Percentiles rank a stretch among this genome's conserved stretches.
phyloP scores from a whole-genome alignment of 2,888 invertebrate species.

The Desoria tigrina region DNA sequence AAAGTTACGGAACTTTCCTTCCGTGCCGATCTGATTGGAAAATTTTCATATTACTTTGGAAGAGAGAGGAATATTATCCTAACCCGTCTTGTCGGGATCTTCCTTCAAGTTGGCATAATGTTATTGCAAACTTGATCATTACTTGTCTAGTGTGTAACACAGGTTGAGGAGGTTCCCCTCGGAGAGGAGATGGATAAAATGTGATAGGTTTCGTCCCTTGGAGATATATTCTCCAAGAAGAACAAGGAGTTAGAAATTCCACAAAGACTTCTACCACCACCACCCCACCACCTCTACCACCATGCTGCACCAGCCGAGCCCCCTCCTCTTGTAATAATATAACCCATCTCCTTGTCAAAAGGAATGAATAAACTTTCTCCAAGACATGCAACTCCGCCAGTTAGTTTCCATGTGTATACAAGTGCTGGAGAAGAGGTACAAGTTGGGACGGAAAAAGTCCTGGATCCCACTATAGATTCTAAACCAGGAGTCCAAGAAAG shows the following conservation, averaged over 20 bases:
- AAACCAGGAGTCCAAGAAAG: no score
- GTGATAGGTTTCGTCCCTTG: neutral
- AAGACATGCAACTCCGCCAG: conserved; percentile 1
- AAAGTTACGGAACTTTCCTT: no score
- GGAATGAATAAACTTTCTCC: conserved; percentile 12
- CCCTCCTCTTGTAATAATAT: neutral
- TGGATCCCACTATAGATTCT: no score
- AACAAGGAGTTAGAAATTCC: no score
- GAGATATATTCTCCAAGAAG: conserved; percentile 9
- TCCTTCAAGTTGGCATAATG: neutral
- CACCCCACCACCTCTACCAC: neutral
- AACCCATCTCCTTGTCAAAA: conserved; percentile 8
- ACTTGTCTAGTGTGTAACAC: no score
- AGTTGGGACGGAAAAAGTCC: no score
- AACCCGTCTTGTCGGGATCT: no score
- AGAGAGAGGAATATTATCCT: no score
- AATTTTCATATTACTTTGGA: no score
- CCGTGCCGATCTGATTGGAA: no score
- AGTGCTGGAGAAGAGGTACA: no score
- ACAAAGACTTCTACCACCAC: neutral
- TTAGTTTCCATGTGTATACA: conserved; percentile 3
- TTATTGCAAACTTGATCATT: conserved; percentile 13
- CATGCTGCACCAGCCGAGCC: neutral
- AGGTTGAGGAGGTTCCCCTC: neutral
- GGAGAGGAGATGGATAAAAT: conserved; percentile 8